These are phyloP conservation scores for Aramus guarauna DNA, from an alignment of 2,113 vertebrate genomes.

Conservation along the genomic window DNA sequence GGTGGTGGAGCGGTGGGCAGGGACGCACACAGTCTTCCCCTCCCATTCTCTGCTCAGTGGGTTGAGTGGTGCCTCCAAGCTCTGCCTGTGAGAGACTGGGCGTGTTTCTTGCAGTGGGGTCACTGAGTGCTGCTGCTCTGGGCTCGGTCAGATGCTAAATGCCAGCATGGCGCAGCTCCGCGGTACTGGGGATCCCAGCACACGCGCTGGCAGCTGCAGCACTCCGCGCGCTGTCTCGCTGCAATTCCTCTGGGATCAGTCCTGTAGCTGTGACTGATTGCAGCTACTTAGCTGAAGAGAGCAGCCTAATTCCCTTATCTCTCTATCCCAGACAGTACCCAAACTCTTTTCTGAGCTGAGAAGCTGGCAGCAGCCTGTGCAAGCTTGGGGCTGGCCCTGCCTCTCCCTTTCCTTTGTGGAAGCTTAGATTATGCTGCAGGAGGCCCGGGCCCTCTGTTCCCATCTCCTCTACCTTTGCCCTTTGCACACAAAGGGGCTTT, in stretches of 20 bases:
- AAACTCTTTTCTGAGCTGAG: neutral
- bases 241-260: slow-evolving; percentile 15
- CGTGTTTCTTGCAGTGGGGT: neutral
- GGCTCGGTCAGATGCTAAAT: neutral
- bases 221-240: rapidly evolving
- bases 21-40: neutral
- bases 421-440: slow-evolving; percentile 31
- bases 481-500: slow-evolving; percentile 50
- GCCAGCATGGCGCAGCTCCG: neutral
- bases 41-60: neutral
- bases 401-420: slow-evolving; percentile 21
- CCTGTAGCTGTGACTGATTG: slow-evolving; percentile 47
- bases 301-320: slow-evolving; percentile 64
- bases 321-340: slow-evolving; percentile 26
- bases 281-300: slow-evolving; percentile 51
- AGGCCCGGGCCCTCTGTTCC: neutral
- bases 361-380: slow-evolving; percentile 7
- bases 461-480: slow-evolving; percentile 60
- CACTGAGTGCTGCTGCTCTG: neutral
- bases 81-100: neutral
- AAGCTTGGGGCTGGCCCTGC: neutral
- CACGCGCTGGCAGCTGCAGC: neutral
- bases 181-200: neutral
- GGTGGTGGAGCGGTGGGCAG: neutral
- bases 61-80: neutral